Conservation (phyloP, 2,797 vertebrate genomes). For the Hydrolagus colliei region DNA sequence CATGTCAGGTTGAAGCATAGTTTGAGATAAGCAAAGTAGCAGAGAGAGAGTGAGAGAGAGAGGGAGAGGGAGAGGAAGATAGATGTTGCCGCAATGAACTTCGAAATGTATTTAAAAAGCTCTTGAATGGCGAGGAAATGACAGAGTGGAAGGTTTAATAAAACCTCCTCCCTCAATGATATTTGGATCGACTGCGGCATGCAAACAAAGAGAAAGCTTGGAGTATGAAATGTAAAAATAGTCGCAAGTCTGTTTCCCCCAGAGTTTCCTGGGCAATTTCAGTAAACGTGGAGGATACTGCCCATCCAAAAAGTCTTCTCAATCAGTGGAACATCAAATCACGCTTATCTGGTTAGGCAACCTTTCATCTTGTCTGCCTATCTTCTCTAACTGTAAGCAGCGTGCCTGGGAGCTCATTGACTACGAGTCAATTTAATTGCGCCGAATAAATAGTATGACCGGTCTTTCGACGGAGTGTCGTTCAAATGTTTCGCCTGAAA, state of each 20-base stretch:
- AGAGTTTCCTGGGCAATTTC: constrained; percentile 16
- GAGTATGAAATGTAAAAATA: constrained; percentile 26
- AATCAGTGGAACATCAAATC: neutral
- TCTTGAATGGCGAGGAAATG: neutral
- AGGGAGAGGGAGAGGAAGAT: neutral
- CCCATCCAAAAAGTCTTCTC: neutral
- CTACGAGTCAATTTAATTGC: neutral
- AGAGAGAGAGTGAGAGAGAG: neutral
- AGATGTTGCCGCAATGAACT: no score
- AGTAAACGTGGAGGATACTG: neutral
- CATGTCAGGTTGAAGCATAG: neutral
- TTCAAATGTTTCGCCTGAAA: neutral
- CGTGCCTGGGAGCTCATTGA: neutral
- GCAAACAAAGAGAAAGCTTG: constrained; percentile 18
- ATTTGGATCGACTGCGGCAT: constrained; percentile 11
- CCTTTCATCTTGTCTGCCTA: neutral
- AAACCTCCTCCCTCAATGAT: constrained; percentile 23
- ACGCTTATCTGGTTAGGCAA: neutral
- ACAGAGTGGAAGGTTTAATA: constrained; percentile 13
- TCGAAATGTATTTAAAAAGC: constrained; percentile 3
- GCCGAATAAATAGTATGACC: neutral
- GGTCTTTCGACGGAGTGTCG: neutral
- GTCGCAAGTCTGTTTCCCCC: constrained; percentile 19
- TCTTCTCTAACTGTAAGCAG: constrained; percentile 8
- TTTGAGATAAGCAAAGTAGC: constrained; percentile 15